phyloP scores from a whole-genome alignment of 2,888 invertebrate genomes.

The Carcina quercana region DNA sequence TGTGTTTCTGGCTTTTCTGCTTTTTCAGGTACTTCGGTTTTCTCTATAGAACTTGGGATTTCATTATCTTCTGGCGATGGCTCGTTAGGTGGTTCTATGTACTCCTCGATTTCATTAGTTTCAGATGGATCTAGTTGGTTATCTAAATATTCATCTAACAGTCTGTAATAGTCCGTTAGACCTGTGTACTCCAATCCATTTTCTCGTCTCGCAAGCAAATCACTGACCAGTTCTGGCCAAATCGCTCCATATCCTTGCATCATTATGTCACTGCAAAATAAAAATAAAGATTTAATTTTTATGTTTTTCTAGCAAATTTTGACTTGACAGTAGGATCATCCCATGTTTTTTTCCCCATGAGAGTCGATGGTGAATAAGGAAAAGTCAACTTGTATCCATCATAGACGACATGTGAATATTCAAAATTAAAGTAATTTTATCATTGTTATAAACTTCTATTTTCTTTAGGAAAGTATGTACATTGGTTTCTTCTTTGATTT shows the following conservation, averaged over 20 bases:
- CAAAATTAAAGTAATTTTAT: too few species aligned
- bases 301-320: too few species aligned
- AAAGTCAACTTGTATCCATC: too few species aligned
- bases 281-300: slow-evolving; percentile 2
- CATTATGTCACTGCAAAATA: slow-evolving; percentile 51
- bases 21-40: slow-evolving; percentile 19
- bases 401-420: slow-evolving; percentile 1
- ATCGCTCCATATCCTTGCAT: slow-evolving; percentile 55
- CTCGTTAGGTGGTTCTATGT: slow-evolving; percentile 41
- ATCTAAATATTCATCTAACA: slow-evolving; percentile 70
- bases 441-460: too few species aligned
- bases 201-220: slow-evolving; percentile 59
- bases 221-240: slow-evolving; percentile 67
- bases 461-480: too few species aligned
- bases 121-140: slow-evolving; percentile 55
- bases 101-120: slow-evolving; percentile 38
- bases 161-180: slow-evolving; percentile 70
- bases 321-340: too few species aligned
- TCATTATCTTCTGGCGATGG: slow-evolving; percentile 39
- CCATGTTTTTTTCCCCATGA: too few species aligned
- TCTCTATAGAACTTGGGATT: slow-evolving; percentile 27
- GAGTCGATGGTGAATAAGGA: too few species aligned
- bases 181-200: slow-evolving; percentile 65
- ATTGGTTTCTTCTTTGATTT: too few species aligned
- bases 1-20: slow-evolving; percentile 24